Evolutionary conservation across 92 coral and sea anemone species (phyloP).

Genomic region (Ricordea florida): DNA sequence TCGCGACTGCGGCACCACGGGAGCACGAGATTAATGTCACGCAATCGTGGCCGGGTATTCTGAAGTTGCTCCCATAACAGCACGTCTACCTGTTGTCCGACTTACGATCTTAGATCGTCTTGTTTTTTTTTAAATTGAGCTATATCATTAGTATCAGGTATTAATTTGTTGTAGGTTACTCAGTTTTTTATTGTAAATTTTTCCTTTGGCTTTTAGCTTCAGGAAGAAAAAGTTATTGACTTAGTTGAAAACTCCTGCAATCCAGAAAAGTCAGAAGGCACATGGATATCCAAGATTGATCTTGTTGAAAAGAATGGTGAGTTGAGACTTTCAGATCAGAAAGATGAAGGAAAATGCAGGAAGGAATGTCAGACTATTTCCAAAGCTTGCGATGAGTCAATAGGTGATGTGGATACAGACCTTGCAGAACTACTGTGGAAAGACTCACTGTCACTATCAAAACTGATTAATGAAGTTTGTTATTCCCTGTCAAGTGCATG

Average conservation of each 20-base stretch:
- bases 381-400: slow-evolving; percentile 95
- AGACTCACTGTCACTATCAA: slow-evolving; percentile 83
- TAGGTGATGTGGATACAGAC: slow-evolving; percentile 91
- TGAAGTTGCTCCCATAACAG: no score
- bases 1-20: no score
- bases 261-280: slow-evolving; percentile 96
- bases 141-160: no score
- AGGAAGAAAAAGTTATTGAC: slow-evolving; percentile 90
- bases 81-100: no score
- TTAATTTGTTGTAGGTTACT: no score
- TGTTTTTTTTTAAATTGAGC: no score
- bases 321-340: slow-evolving; percentile 72
- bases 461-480: slow-evolving; percentile 90
- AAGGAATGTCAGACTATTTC: slow-evolving; percentile 94
- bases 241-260: slow-evolving; percentile 89
- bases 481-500: slow-evolving; percentile 88
- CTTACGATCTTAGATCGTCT: no score
- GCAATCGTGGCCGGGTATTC: no score
- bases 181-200: no score
- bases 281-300: slow-evolving; percentile 94
- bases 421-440: slow-evolving; percentile 97
- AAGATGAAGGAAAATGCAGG: slow-evolving; percentile 75
- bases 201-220: slow-evolving; percentile 52
- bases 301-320: slow-evolving; percentile 63
- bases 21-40: no score